Percentiles rank a stretch among this genome's conserved stretches.
phyloP scores from a whole-genome alignment of 2,113 vertebrate genomes.

The Henicopernis longicauda region DNA sequence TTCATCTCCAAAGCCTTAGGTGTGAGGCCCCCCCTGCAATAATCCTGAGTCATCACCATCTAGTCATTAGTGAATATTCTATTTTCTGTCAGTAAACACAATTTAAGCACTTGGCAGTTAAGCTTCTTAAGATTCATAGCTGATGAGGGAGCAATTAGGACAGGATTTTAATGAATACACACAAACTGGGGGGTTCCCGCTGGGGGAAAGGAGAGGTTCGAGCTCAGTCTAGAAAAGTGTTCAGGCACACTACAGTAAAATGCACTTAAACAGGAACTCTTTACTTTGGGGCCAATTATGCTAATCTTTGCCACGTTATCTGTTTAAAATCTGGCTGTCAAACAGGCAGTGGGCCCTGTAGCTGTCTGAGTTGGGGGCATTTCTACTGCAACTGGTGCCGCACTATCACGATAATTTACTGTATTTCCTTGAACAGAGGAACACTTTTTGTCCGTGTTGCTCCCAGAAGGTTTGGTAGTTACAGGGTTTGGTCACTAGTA shows the following conservation, averaged over 20 bases:
- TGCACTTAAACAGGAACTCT: neutral
- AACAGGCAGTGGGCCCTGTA: neutral
- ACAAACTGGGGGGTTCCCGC: slow-evolving; percentile 44
- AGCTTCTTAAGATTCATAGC: slow-evolving; percentile 72
- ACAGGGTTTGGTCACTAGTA: neutral
- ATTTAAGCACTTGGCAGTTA: slow-evolving; percentile 68
- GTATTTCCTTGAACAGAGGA: neutral
- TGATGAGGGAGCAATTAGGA: slow-evolving; percentile 72
- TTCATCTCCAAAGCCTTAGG: neutral
- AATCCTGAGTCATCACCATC: slow-evolving; percentile 39
- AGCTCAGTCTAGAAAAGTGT: slow-evolving; percentile 27
- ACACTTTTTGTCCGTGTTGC: neutral
- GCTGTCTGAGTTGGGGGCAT: neutral
- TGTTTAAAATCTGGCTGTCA: neutral
- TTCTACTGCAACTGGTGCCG: neutral
- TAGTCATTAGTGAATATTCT: slow-evolving; percentile 64
- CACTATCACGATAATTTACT: neutral
- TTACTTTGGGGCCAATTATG: slow-evolving; percentile 48
- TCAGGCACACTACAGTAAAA: slow-evolving; percentile 38
- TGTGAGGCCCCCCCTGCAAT: neutral
- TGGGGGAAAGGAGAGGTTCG: slow-evolving; percentile 32
- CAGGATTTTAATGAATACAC: slow-evolving; percentile 69
- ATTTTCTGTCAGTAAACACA: slow-evolving; percentile 71
- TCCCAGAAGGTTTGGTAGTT: neutral
- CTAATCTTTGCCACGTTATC: neutral